A percentile compares a stretch with the other conserved stretches of the same genome.
Evolutionary conservation across 2,113 vertebrate species (phyloP).

Genomic region (Theristicus caerulescens): DNA sequence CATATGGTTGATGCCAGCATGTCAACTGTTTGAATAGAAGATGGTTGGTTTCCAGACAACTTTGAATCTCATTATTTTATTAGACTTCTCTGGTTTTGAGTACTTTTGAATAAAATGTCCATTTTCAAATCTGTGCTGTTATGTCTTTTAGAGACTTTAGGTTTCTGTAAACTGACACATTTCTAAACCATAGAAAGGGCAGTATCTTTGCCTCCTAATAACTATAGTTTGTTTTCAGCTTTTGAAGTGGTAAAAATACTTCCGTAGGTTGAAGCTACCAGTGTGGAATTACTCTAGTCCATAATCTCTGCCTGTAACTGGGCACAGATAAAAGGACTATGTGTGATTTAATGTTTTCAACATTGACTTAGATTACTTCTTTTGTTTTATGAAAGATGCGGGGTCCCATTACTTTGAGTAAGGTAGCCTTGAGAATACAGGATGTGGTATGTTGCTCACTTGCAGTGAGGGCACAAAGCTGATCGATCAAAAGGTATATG

Average conservation of each 20-base stretch:
- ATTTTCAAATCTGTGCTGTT: background rate
- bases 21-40: background rate
- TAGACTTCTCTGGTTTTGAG: background rate
- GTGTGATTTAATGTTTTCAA: background rate
- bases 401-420: background rate
- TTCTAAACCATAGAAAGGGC: background rate
- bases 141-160: accelerated
- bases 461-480: background rate
- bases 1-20: background rate
- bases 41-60: background rate
- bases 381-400: background rate
- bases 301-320: background rate
- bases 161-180: background rate
- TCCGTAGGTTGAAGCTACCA: background rate
- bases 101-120: background rate
- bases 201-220: background rate
- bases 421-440: background rate
- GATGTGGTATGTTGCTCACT: background rate
- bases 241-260: background rate
- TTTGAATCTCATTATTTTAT: background rate
- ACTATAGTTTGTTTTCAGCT: background rate
- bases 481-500: background rate
- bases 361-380: background rate
- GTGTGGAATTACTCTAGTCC: background rate
- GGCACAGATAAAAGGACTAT: background rate